phyloP scores from a whole-genome alignment of 2,888 invertebrate genomes.

The Cantharis nigra region DNA sequence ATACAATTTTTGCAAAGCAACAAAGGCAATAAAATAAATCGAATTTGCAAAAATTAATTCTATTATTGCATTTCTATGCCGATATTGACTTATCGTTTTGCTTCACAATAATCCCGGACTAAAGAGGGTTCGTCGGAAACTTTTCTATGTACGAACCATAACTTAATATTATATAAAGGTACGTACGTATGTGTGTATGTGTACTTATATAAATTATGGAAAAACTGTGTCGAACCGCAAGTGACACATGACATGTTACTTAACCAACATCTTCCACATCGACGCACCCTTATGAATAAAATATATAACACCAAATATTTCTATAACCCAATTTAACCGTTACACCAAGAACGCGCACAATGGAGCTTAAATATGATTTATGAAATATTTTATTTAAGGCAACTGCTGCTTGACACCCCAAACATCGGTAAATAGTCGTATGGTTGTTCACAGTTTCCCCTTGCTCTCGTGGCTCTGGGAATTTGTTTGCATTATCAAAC shows the following conservation, averaged over 20 bases:
- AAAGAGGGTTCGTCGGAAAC: neutral
- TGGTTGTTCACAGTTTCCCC: constrained; percentile 6
- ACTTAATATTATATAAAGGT: neutral
- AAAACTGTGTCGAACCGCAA: constrained; percentile 32
- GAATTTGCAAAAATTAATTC: constrained; percentile 1
- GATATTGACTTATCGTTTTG: constrained; percentile 2
- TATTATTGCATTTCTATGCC: neutral
- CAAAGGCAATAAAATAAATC: neutral
- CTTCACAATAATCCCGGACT: neutral
- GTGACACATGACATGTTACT: constrained; percentile 33
- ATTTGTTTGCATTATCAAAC: neutral
- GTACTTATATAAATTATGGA: constrained; percentile 17
- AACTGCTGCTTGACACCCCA: constrained; percentile 49
- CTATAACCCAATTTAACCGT: constrained; percentile 50
- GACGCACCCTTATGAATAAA: constrained; percentile 34
- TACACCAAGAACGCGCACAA: constrained; percentile 48
- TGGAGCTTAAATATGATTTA: constrained; percentile 56
- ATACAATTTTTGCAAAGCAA: neutral
- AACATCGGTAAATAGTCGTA: constrained; percentile 46
- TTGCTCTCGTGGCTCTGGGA: constrained; percentile 10
- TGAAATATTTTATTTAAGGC: constrained; percentile 55
- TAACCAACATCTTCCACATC: constrained; percentile 37
- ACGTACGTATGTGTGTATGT: neutral
- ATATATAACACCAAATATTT: constrained; percentile 35
- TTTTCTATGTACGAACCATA: neutral